These are phyloP conservation scores for Cartodere bifasciata DNA, from an alignment of 2,888 invertebrate species.

Conservation along the genomic window DNA sequence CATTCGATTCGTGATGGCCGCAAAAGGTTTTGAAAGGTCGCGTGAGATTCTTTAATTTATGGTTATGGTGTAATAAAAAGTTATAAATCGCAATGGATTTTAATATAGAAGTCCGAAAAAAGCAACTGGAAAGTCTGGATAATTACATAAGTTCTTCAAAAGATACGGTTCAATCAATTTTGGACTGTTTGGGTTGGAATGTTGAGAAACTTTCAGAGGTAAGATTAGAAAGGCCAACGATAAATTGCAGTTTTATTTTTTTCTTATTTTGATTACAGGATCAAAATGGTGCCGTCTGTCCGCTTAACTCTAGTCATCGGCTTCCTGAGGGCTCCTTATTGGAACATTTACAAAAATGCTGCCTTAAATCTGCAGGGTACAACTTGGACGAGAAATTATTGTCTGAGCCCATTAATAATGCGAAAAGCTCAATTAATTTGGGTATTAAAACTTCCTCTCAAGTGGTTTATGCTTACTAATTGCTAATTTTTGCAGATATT, in stretches of 20 bases:
- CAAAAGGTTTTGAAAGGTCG: no score
- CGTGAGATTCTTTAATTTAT: no score
- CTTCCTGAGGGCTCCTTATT: slow-evolving; percentile 32
- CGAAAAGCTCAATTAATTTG: slow-evolving; percentile 27
- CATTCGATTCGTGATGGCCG: no score
- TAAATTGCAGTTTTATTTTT: no score
- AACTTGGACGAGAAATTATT: slow-evolving; percentile 32
- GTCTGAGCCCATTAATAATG: slow-evolving; percentile 30
- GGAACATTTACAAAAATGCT: slow-evolving; percentile 36
- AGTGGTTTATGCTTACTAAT: no score
- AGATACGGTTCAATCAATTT: slow-evolving; percentile 27
- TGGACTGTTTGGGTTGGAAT: slow-evolving; percentile 29
- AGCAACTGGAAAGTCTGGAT: slow-evolving; percentile 32
- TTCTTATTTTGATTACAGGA: no score
- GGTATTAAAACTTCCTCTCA: no score
- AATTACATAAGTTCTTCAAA: slow-evolving; percentile 31
- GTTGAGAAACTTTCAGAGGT: slow-evolving; percentile 26
- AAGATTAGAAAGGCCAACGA: no score
- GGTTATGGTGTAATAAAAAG: no score
- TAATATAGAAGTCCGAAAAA: slow-evolving; percentile 32
- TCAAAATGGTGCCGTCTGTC: no score
- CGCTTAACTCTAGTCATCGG: slow-evolving; percentile 35
- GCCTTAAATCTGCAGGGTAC: slow-evolving; percentile 38
- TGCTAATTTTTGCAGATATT: slow-evolving; percentile 31
- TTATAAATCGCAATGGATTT: slow-evolving; percentile 33